These are phyloP conservation scores for Nipponacmea schrenckii DNA, from an alignment of 2,888 invertebrate species.

Conservation along the genomic window DNA sequence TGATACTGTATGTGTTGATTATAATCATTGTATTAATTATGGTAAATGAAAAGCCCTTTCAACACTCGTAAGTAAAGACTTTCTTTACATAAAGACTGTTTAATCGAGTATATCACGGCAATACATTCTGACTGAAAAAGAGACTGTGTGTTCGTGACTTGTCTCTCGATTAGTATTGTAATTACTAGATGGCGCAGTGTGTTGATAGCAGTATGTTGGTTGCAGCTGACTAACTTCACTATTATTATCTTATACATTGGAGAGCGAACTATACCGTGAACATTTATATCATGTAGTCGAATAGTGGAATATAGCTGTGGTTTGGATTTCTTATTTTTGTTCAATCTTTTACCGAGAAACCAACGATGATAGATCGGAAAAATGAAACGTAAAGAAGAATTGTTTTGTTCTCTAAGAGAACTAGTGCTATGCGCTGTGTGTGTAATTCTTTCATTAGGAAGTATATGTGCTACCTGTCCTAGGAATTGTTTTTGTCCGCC, in stretches of 20 bases:
- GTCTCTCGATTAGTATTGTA: neutral
- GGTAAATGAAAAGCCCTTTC: too few species aligned
- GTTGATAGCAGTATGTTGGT: neutral
- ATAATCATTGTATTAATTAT: too few species aligned
- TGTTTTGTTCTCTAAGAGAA: neutral
- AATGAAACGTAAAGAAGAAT: constrained; percentile 1
- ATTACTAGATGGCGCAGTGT: constrained; percentile 1
- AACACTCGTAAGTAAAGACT: too few species aligned
- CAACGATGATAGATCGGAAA: neutral
- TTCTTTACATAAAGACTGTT: too few species aligned
- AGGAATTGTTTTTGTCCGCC: constrained; percentile 62
- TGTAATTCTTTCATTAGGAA: neutral
- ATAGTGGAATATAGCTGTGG: too few species aligned
- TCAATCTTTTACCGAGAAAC: too few species aligned
- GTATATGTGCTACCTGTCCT: constrained; percentile 46
- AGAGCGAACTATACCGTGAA: neutral
- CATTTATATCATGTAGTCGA: too few species aligned
- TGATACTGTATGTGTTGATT: too few species aligned
- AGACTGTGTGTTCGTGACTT: too few species aligned
- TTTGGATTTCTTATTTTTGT: too few species aligned
- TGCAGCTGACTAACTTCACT: neutral
- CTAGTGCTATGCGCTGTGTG: neutral
- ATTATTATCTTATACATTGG: neutral
- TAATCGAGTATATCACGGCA: too few species aligned
- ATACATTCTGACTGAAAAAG: too few species aligned